Base-by-base conservation (phyloP, 2,888 invertebrate species). In the Drosophila trichaetosa region DNA sequence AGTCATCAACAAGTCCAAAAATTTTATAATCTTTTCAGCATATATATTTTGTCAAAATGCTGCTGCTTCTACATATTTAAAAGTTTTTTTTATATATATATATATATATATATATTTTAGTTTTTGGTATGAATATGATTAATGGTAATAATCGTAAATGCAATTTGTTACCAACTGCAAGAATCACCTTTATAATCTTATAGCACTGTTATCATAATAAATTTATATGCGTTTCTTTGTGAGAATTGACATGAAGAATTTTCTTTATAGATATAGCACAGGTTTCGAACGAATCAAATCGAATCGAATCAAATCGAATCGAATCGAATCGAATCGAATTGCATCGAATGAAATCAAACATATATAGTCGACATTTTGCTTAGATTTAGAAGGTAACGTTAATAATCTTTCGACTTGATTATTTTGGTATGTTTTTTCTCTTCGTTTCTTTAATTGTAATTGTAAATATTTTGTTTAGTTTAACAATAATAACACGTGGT, bases 401-500 rank as follows among this genome's bases (percentile, higher is more conserved):
- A 42, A 62, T 62, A 60, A 61, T 38, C 49, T 48, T 53, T 31
- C 33, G 49, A n/a, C 51, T 68, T 75, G 48, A 54, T 61, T 72
- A 54, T 62, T 75, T 75, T 63, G 54, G 54, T 56, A 49, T 62
- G 34, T 38, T 63, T 67, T 67, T 51, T 13, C 31, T 59, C 34
- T 13, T 46, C 2, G 33, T 46, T 21, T 59, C 70, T 34, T 56
- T 77, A 59, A 64, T 66, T 67, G 61, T 79, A 31, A 56, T 67
- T 71, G 70, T 69, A 66, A 67, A 46, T 46, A 46, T 24, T 53
- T 78, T 70, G 64, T 77, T 73, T 66, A 60, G 53, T 73, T 82
- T 76, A 82, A 87, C 87, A 83, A 86, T 80, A 84, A 83, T 88
- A 87, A 85, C 79, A 85, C 71, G 82, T 83, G 80, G 80, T 89